Base-by-base conservation (phyloP, 2,113 vertebrate genomes). In the Heloderma charlesbogerti region DNA sequence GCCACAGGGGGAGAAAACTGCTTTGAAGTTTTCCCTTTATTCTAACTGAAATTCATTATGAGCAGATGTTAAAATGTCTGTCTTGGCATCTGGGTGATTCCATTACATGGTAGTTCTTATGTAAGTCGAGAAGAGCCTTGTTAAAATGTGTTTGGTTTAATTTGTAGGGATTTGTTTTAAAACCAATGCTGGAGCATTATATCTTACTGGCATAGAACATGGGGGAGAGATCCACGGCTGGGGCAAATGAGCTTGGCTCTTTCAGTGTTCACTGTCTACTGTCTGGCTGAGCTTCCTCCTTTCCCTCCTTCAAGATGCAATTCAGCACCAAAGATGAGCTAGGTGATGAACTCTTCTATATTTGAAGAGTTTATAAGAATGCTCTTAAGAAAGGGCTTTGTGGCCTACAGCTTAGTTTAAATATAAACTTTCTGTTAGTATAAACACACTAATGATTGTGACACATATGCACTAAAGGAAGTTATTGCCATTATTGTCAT, bases 11-110 rank as follows among this genome's bases (percentile, higher is more conserved):
- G 4, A 6, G 77, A 84, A 54, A 1, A 31, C 4, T 15, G 0
- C 15, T 91, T 84, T 90, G 85, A 86, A 79, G 31, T 87, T 72
- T 94, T 87, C 6, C 20, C 80, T 90, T 84, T 54, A 78, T 94
- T 57, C 34, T 83, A 0, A 34, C 1, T 82, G 34, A 60, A 79
- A 10, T 91, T 93, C 5, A 2, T 34, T 92, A 37, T 82, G 89
- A 69, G 84, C 57, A 31, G 1, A 1, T 83, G 16, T 40, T 94
- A 72, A 43, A 43, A 37, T 75, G 1, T 85, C 86, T 88, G 77
- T 34, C 79, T 37, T 89, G 84, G 81, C 57, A 15, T 72, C n/a
- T 91, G 78, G 45, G 31, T 12, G 48, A 81, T 63, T 84, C 87
- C 22, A 51, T 12, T 57, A n/a, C 60, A 71, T 48, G 9, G 2